phyloP scores from a whole-genome alignment of 2,888 invertebrate genomes.

The Caprella mutica region DNA sequence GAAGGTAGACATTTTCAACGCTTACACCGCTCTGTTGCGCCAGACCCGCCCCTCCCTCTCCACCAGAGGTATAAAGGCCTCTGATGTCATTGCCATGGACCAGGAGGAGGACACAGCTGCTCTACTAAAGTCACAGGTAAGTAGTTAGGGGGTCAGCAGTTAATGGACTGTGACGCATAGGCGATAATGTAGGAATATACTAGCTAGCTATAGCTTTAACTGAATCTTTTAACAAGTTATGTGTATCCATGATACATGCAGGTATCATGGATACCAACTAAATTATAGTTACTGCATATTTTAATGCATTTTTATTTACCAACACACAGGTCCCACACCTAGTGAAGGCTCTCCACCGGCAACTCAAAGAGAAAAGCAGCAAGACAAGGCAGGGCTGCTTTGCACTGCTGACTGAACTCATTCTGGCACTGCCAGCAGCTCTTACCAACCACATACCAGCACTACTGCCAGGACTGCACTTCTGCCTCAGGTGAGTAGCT shows the following conservation, averaged over 20 bases:
- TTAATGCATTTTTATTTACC: too few relatives aligned
- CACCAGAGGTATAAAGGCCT: conserved; percentile 2
- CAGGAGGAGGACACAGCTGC: conserved; percentile 41
- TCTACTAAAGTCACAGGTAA: conserved; percentile 29
- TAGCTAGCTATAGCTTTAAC: too few relatives aligned
- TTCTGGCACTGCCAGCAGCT: conserved; percentile 77
- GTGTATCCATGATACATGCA: too few relatives aligned
- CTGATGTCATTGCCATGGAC: conserved; percentile 42
- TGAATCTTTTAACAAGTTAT: neutral
- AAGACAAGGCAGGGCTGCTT: conserved; percentile 87
- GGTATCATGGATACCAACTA: too few relatives aligned
- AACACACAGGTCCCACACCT: conserved; percentile 59
- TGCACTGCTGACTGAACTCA: conserved; percentile 75
- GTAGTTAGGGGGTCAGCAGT: neutral
- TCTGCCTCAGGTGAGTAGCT: conserved; percentile 54
- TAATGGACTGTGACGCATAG: too few relatives aligned
- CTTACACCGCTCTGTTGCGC: conserved; percentile 80
- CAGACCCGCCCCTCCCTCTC: conserved; percentile 52
- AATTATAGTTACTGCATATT: neutral
- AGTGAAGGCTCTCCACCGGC: conserved; percentile 76
- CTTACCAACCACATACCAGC: conserved; percentile 70
- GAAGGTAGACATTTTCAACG: conserved; percentile 93
- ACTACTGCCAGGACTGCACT: conserved; percentile 77
- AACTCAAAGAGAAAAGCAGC: conserved; percentile 72
- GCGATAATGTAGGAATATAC: too few relatives aligned